Evolutionary conservation across 2,113 vertebrate species (phyloP).

Genomic region (Triplophysa rosa): DNA sequence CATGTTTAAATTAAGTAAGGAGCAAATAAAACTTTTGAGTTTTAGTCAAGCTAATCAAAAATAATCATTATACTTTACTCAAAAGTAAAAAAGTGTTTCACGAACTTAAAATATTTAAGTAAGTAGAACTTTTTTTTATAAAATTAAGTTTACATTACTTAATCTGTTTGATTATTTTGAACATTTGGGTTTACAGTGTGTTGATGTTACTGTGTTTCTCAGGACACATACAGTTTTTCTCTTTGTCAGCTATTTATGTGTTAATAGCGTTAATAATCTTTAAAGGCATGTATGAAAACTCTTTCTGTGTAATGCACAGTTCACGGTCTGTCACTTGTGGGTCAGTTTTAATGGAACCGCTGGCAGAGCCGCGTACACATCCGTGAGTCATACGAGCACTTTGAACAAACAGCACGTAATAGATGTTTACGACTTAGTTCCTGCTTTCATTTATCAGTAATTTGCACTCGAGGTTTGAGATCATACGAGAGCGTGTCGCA

Average conservation of each 20-base stretch:
- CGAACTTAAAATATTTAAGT: no score
- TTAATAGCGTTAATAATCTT: conserved; percentile 1
- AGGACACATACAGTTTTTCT: background rate
- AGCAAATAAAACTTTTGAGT: no score
- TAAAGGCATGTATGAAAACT: background rate
- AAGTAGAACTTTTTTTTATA: no score
- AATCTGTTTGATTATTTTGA: no score
- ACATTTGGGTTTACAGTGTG: no score
- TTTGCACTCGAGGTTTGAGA: background rate
- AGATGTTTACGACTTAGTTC: conserved; percentile 9
- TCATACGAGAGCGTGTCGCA: background rate
- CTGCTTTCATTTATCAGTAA: background rate
- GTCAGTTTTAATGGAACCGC: conserved; percentile 36
- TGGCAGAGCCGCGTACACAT: background rate
- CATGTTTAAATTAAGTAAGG: no score
- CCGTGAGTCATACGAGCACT: background rate
- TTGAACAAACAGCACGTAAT: conserved; percentile 7
- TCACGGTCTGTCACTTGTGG: conserved; percentile 22
- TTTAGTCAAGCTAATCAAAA: no score
- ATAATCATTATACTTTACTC: no score
- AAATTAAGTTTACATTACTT: no score
- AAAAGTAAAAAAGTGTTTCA: no score
- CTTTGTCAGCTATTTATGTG: background rate
- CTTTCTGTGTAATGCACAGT: conserved; percentile 4
- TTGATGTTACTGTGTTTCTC: background rate